A percentile compares a stretch with the other conserved stretches of the same genome.
Conservation (phyloP, 1,140 invertebrate species). For the Bombyx mandarina region DNA sequence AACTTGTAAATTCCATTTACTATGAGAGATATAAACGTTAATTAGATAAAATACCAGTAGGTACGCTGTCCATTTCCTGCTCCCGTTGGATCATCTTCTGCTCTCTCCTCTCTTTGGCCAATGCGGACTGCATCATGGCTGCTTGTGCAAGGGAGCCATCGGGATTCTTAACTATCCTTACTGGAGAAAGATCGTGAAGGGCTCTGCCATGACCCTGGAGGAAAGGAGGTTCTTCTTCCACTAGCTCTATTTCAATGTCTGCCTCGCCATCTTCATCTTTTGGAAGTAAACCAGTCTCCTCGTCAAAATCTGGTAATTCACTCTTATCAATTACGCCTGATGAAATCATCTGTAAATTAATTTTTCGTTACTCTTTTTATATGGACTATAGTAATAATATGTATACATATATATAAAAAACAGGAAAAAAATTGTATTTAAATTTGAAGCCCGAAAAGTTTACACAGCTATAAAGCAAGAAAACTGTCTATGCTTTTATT, state of each 20-base stretch:
- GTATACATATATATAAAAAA: not conserved
- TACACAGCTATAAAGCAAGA: not conserved
- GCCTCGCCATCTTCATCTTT: constrained; percentile 95
- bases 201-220: constrained; percentile 91
- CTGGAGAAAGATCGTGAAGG: constrained; percentile 93
- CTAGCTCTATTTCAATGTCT: constrained; percentile 98
- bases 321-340: constrained; percentile 88
- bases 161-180: constrained; percentile 99
- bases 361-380: not conserved
- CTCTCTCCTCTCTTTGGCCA: constrained; percentile 97
- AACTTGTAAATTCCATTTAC: too few relatives aligned
- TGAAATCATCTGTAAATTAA: constrained; percentile 79
- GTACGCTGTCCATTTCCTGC: constrained; percentile 90
- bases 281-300: constrained; percentile 88
- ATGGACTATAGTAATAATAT: not conserved
- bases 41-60: constrained; percentile 61
- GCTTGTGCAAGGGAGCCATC: constrained; percentile 95
- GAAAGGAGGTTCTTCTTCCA: constrained; percentile 98
- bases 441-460: not conserved
- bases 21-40: too few relatives aligned
- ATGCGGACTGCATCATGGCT: constrained; percentile 99
- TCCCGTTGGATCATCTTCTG: constrained; percentile 93
- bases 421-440: not conserved
- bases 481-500: too few relatives aligned
- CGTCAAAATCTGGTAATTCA: constrained; percentile 93